These are phyloP conservation scores for Caenorhabditis macrosperma DNA, from an alignment of 2,888 invertebrate species.

Conservation along the genomic window DNA sequence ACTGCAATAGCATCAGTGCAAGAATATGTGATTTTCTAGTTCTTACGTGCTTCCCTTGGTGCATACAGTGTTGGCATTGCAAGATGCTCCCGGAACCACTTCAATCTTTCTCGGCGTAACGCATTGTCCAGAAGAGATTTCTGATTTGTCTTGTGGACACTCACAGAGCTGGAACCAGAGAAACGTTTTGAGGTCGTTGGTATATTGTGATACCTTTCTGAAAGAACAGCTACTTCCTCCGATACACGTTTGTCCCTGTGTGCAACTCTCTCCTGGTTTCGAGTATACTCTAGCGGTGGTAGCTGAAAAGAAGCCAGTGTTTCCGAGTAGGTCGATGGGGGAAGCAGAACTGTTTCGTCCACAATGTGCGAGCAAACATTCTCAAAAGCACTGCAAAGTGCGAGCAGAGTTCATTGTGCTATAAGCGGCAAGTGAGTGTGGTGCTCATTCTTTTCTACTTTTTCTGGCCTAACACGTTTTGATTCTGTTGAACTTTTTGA, in stretches of 20 bases:
- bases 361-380: slow-evolving; percentile 42
- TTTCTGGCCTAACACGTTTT: background rate
- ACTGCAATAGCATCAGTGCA: slow-evolving; percentile 17
- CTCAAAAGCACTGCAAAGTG: slow-evolving; percentile 26
- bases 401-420: slow-evolving; percentile 28
- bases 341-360: background rate
- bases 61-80: slow-evolving; percentile 65
- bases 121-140: slow-evolving; percentile 72
- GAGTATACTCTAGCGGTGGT: slow-evolving; percentile 64
- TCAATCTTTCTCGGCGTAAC: slow-evolving; percentile 46
- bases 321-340: background rate
- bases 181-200: background rate
- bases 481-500: background rate
- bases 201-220: slow-evolving; percentile 30
- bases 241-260: slow-evolving; percentile 67
- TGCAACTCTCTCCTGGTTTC: slow-evolving; percentile 72
- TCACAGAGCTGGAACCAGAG: slow-evolving; percentile 74
- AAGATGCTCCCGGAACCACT: slow-evolving; percentile 67
- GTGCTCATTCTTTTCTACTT: background rate
- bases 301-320: slow-evolving; percentile 33
- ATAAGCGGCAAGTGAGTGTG: slow-evolving; percentile 27
- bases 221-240: slow-evolving; percentile 71
- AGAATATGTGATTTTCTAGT: background rate
- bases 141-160: slow-evolving; percentile 73
- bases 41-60: slow-evolving; percentile 65